Conservation (phyloP, 2,888 invertebrate genomes). For the Nebria salina region DNA sequence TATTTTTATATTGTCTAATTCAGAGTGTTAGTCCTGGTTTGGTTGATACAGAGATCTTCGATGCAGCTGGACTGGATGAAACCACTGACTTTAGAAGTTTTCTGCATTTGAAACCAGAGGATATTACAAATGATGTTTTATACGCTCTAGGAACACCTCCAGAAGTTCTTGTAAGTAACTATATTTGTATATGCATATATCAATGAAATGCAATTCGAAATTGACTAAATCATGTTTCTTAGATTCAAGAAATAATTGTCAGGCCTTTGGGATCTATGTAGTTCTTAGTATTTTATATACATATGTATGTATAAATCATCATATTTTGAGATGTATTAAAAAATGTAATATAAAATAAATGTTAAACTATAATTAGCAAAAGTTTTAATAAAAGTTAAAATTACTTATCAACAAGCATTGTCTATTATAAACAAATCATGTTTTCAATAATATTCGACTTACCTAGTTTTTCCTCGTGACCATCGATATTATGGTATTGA, state of each 20-base stretch:
- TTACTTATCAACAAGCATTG: no score
- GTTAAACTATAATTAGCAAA: no score
- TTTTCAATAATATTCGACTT: no score
- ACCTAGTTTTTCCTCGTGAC: no score
- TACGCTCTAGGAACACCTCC: constrained; percentile 54
- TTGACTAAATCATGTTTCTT: neutral
- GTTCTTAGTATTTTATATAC: no score
- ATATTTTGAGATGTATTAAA: no score
- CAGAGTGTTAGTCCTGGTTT: constrained; percentile 59
- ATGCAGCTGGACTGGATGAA: constrained; percentile 44
- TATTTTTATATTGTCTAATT: constrained; percentile 6
- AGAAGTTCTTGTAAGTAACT: constrained; percentile 54
- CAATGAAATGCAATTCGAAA: neutral
- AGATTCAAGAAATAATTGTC: neutral
- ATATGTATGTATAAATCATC: no score
- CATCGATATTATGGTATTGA: no score
- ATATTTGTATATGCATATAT: no score
- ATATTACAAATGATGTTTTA: constrained; percentile 55
- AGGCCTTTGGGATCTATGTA: neutral
- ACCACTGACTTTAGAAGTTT: constrained; percentile 49
- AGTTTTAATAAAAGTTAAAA: no score
- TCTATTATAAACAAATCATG: no score
- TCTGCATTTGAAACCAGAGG: constrained; percentile 49
- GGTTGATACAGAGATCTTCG: constrained; percentile 56
- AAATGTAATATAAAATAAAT: no score